Evolutionary conservation across 1,140 invertebrate genomes (phyloP).

Genomic region (Drosophila bocqueti): DNA sequence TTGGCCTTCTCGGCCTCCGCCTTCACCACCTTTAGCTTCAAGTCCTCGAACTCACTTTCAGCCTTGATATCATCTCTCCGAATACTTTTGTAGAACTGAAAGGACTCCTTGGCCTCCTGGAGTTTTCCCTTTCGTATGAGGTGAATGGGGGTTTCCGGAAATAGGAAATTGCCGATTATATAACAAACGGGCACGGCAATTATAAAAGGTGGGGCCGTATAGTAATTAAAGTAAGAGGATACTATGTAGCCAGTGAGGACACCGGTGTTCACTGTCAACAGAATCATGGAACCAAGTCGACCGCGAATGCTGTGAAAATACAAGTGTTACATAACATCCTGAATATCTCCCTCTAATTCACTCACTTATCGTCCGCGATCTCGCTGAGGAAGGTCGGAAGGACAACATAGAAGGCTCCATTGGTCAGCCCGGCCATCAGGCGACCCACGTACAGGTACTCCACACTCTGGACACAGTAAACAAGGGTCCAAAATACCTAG

Average conservation of each 20-base stretch:
- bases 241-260: constrained; percentile 91
- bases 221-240: constrained; percentile 88
- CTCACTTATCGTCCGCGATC: constrained; percentile 72
- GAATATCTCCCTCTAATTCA: not conserved
- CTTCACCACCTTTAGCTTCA: constrained; percentile 41
- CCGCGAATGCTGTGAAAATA: constrained; percentile 88
- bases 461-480: constrained; percentile 58
- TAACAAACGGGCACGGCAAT: constrained; percentile 89
- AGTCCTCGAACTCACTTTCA: constrained; percentile 53
- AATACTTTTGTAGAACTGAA: constrained; percentile 85
- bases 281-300: constrained; percentile 91
- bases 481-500: constrained; percentile 59
- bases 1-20: constrained; percentile 29
- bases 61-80: constrained; percentile 32
- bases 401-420: constrained; percentile 63
- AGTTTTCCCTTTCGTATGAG: constrained; percentile 87
- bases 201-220: constrained; percentile 88
- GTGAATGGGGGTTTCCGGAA: constrained; percentile 94
- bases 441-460: constrained; percentile 77
- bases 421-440: constrained; percentile 79
- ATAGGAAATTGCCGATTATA: constrained; percentile 87
- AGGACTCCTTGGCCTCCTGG: constrained; percentile 88
- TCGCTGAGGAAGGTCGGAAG: constrained; percentile 69
- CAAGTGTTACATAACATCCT: not conserved
- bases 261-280: constrained; percentile 92